These are phyloP conservation scores for Drosophila bifasciata DNA, from an alignment of 1,140 invertebrate species.

Conservation along the genomic window DNA sequence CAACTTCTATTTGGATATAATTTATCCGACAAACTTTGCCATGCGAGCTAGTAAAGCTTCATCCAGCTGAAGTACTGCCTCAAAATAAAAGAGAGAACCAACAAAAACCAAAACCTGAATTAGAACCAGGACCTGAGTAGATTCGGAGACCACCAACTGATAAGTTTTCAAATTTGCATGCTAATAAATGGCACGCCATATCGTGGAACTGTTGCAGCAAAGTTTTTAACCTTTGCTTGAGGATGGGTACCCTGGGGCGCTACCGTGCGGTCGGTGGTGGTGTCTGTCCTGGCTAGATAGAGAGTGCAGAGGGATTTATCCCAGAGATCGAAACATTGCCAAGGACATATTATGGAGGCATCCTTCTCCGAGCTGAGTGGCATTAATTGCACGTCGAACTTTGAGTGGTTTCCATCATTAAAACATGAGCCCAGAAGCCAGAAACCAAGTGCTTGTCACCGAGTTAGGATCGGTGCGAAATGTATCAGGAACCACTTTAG, in stretches of 20 bases:
- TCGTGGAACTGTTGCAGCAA: too few relatives aligned
- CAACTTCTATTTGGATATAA: conserved; percentile 49
- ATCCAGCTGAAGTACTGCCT: conserved; percentile 25
- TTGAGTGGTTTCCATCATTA: conserved; percentile 61
- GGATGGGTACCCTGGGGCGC: not conserved
- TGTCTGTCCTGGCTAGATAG: not conserved
- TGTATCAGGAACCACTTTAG: too few relatives aligned
- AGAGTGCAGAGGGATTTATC: not conserved
- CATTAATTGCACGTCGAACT: conserved; percentile 58
- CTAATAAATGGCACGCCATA: conserved; percentile 65
- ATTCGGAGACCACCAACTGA: conserved; percentile 30
- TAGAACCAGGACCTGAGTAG: not conserved
- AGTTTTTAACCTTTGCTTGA: conserved; percentile 47
- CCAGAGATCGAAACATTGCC: not conserved
- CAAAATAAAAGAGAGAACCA: conserved; percentile 19
- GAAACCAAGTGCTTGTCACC: not conserved
- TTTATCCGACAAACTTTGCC: conserved; percentile 64
- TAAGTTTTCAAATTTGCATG: conserved; percentile 75
- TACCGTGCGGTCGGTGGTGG: not conserved
- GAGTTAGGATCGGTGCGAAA: not conserved
- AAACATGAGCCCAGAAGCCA: conserved; percentile 16
- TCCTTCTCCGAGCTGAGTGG: conserved; percentile 27
- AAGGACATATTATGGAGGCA: conserved; percentile 32
- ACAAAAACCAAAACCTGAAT: not conserved
- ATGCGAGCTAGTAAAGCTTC: conserved; percentile 50